Percentiles rank a stretch among this genome's conserved stretches.
Evolutionary conservation across 2,797 vertebrate species (phyloP).

Genomic region (Zonotrichia albicollis): DNA sequence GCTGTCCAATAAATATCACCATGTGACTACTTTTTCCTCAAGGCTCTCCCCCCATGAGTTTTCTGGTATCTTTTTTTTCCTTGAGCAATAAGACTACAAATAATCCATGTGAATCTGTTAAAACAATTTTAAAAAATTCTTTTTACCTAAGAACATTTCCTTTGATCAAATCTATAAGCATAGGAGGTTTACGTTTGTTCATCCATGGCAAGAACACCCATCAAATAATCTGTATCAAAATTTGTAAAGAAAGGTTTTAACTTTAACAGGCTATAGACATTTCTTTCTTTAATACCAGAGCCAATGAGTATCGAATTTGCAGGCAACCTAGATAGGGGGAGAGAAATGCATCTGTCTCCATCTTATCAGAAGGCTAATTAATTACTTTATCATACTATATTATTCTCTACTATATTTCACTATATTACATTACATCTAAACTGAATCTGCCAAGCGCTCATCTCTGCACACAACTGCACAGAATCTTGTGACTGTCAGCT

Average conservation of each 20-base stretch:
- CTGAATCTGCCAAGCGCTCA: too few species aligned
- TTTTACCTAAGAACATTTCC: background rate
- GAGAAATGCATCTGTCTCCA: too few species aligned
- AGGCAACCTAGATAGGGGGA: too few species aligned
- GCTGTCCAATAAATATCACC: background rate
- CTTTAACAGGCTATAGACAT: background rate
- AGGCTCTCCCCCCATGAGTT: background rate
- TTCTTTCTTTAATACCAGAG: background rate
- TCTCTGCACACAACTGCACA: too few species aligned
- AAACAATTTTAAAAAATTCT: accelerated
- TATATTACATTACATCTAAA: too few species aligned
- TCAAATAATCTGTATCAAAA: background rate
- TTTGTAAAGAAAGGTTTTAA: background rate
- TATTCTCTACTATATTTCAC: too few species aligned
- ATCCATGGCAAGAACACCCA: background rate
- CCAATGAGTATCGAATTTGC: background rate
- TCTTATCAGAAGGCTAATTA: too few species aligned
- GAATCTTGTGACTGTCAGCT: too few species aligned
- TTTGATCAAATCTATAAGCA: background rate
- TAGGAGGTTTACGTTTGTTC: background rate
- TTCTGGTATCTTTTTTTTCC: background rate
- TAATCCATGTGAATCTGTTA: background rate
- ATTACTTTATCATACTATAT: too few species aligned
- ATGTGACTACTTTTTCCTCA: background rate
- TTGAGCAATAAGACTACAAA: background rate